Conservation (phyloP, 2,113 vertebrate species). For the Nerophis lumbriciformis region DNA sequence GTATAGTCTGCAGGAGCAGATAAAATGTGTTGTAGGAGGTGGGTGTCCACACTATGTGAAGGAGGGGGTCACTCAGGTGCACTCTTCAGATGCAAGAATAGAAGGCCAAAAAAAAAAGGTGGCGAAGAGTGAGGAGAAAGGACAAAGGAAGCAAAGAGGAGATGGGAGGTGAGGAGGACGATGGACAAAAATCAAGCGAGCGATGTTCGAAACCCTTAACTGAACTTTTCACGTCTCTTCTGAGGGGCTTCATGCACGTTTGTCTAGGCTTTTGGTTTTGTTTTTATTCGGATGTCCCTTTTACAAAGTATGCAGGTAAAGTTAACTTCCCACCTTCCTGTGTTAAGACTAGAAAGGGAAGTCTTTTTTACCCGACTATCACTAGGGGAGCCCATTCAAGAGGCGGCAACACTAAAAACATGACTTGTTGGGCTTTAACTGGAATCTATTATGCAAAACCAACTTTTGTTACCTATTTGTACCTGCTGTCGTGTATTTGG, state of each 20-base stretch:
- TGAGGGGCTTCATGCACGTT: not conserved
- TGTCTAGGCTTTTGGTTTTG: too few relatives aligned
- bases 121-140: not conserved
- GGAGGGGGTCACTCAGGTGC: slow-evolving; percentile 54
- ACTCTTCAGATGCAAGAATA: slow-evolving; percentile 39
- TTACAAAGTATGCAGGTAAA: too few relatives aligned
- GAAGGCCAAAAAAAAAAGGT: slow-evolving; percentile 2
- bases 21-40: slow-evolving; percentile 41
- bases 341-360: slow-evolving; percentile 4
- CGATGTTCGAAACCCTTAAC: not conserved
- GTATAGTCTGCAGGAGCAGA: slow-evolving; percentile 49
- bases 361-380: slow-evolving; percentile 25
- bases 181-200: not conserved
- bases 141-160: slow-evolving; percentile 5
- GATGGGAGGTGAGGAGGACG: not conserved
- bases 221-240: slow-evolving; percentile 1
- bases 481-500: too few relatives aligned
- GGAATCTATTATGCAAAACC: too few relatives aligned
- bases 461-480: too few relatives aligned
- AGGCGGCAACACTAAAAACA: too few relatives aligned
- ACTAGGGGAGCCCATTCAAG: too few relatives aligned
- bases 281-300: too few relatives aligned
- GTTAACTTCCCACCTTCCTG: not conserved
- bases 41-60: slow-evolving; percentile 35
- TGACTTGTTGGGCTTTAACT: too few relatives aligned